Conservation (phyloP, 2,113 vertebrate species). For the Syngnathus floridae region DNA sequence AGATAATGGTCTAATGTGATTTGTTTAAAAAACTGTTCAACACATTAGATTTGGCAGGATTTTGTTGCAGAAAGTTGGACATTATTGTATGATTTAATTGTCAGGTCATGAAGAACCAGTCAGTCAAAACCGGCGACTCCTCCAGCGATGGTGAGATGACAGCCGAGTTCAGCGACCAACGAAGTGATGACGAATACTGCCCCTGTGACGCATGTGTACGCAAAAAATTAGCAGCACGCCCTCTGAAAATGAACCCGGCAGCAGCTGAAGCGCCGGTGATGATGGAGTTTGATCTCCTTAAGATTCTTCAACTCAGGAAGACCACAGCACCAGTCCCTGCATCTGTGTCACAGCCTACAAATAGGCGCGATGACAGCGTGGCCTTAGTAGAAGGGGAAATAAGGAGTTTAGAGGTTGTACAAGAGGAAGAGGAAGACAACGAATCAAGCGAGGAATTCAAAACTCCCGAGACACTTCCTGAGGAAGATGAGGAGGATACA, state of each 20-base stretch:
- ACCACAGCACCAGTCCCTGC: constrained; percentile 23
- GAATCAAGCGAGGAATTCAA: constrained; percentile 45
- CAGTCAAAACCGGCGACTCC: constrained; percentile 46
- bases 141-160: constrained; percentile 40
- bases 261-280: constrained; percentile 60
- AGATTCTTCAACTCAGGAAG: constrained; percentile 77
- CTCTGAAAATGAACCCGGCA: constrained; percentile 17
- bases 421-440: constrained; percentile 39
- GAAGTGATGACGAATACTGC: constrained; percentile 75
- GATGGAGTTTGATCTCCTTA: constrained; percentile 80
- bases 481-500: constrained; percentile 42
- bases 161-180: constrained; percentile 50
- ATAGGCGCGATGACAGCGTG: accelerated
- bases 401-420: constrained; percentile 1
- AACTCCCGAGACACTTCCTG: constrained; percentile 34
- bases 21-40: too few relatives aligned
- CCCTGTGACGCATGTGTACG: constrained; percentile 78
- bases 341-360: neutral
- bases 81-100: constrained; percentile 12
- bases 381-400: constrained; percentile 41
- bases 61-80: neutral
- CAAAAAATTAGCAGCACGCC: constrained; percentile 65
- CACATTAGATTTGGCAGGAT: neutral
- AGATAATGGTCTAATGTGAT: too few relatives aligned
- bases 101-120: constrained; percentile 70